Evolutionary conservation across 2,888 invertebrate genomes (phyloP), one percentile per base, ranked within the genome.

Genomic region (Zhuqinia jingwanae): DNA sequence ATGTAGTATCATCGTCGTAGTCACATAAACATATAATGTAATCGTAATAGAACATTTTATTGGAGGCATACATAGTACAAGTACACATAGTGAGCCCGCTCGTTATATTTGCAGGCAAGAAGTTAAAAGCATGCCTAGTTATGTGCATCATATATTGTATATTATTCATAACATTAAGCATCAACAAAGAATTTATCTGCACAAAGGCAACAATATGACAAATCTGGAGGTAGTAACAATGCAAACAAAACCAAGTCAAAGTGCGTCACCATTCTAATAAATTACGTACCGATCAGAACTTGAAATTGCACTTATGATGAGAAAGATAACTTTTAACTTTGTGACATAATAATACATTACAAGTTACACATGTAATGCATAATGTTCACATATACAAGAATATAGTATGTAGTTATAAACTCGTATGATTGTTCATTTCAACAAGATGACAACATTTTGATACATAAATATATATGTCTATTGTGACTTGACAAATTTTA

Each of bases 341-440:
- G 68, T 68, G 68, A 68, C 68, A 68, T 68, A 68, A 68, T 8
- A 68, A 68, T 22, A 3, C 0, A 20, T 22, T 68, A 6, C 10
- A 25, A 36, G 58, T 68, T 42, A 42, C 65, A 65, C 8, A 65
- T 42, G 45, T 63, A 30, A 22, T 36, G 5, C 45, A 22, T 11
- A 6, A 58, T n/a, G n/a, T n/a, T n/a, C n/a, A 11, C 25, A 25
- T 11, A 36, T n/a, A 36, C 36, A 65, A 2, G 63, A 30, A 63
- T 22, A 63, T 27, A 63, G n/a, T n/a, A n/a, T n/a, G n/a, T n/a
- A 63, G 17, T 56, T 50, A 50, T 50, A 50, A 50, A 15, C 2
- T 50, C 13, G 13, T 50, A 15, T n/a, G 2, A 15, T 13, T 50
- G 2, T 36, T 30, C 36, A 10, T 65, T 68, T 20, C 5, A 63